Percentiles rank a stretch among this genome's conserved stretches.
Evolutionary conservation across 2,797 vertebrate species (phyloP).

Genomic region (Ibycter americanus): DNA sequence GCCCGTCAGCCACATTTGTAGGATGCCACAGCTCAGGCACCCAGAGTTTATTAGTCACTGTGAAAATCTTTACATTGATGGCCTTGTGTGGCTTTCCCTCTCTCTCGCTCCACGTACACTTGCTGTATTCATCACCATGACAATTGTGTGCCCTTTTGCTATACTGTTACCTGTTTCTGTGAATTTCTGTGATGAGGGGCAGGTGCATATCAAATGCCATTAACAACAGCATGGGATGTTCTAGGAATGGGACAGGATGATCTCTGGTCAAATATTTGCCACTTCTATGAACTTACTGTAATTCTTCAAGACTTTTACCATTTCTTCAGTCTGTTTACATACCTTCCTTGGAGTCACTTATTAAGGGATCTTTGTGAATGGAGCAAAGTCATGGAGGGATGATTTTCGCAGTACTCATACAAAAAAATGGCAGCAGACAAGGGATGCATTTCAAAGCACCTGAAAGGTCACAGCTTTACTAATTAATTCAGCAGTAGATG

Average conservation of each 20-base stretch:
- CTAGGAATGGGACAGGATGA: neutral
- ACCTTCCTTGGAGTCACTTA: neutral
- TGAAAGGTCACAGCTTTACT: neutral
- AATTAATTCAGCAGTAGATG: neutral
- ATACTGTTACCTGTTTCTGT: neutral
- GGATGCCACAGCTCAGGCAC: neutral
- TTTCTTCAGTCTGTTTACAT: neutral
- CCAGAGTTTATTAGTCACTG: neutral
- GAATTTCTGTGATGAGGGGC: neutral
- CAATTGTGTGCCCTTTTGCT: neutral
- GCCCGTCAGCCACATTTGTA: neutral
- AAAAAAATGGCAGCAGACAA: neutral
- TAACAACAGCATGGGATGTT: neutral
- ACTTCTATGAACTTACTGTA: neutral
- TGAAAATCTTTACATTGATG: neutral
- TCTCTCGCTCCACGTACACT: neutral
- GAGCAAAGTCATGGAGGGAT: neutral
- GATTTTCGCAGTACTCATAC: neutral
- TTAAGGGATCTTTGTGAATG: neutral
- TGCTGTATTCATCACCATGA: neutral
- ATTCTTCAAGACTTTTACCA: neutral
- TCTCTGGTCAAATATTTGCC: neutral
- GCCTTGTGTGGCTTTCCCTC: neutral
- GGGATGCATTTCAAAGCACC: neutral
- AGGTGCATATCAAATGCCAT: rapidly evolving